Base-by-base conservation (phyloP, 2,797 vertebrate species). In the Cirrhinus mrigala region DNA sequence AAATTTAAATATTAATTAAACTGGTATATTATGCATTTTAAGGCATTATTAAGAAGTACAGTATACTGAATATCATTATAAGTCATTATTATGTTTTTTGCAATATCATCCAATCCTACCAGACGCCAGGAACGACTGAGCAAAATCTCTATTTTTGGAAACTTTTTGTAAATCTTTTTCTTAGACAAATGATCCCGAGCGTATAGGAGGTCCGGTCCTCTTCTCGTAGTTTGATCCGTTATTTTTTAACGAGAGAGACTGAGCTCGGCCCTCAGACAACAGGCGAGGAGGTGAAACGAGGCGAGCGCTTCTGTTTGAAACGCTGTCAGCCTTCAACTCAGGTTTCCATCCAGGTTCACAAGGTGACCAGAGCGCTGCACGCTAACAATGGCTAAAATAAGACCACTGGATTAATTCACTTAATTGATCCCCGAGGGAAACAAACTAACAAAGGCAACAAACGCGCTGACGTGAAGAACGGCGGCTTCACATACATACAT, bases 341-440 rank as follows among this genome's bases (percentile, higher is more conserved):
- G 79, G 78, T 89, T 88, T 86, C 84, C n/a, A 58, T 83, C 79
- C 71, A 66, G 50, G 58, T 71, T 84, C 82, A 87, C 88, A 60
- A 81, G 82, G 73, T 84, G 82, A 90, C 83, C 87, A 81, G 70
- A 62, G 52, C 14, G 60, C 76, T 81, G 85, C 66, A 69, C 50
- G 77, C 84, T 80, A 68, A 76, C 77, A 87, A 82, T 62, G 69
- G 69, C 81, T 74, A 74, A 74, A 82, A 82, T 50, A 82, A 82
- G 81, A 82, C 69, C 24, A 14, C 69, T 73, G 81, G 71, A 83
- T 85, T 78, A 86, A 48, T 60, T 56, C 68, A 85, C 54, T 46
- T 82, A 82, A 82, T 82, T 74, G 81, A 82, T 82, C 81, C 81
- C 81, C 4, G 24, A 82, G 81, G 81, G 81, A 29, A 58, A 73